These are phyloP conservation scores for Poecilus cupreus DNA, from an alignment of 2,888 invertebrate species.

Conservation along the genomic window DNA sequence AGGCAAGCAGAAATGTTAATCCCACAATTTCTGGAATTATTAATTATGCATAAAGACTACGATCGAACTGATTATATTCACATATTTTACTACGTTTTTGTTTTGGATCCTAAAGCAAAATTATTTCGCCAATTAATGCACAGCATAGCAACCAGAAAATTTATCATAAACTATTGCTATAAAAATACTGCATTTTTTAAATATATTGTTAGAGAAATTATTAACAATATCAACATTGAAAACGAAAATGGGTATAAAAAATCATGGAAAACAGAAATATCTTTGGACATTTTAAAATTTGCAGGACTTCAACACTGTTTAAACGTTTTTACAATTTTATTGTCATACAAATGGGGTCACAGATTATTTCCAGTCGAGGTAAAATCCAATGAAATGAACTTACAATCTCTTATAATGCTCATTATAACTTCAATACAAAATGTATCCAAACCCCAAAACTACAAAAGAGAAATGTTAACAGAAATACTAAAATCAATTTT, in stretches of 20 bases:
- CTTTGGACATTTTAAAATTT: slow-evolving; percentile 34
- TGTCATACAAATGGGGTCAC: slow-evolving; percentile 48
- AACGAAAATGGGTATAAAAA: background rate
- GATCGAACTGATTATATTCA: slow-evolving; percentile 56
- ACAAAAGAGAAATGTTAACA: slow-evolving; percentile 55
- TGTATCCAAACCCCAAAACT: slow-evolving; percentile 32
- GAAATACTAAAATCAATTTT: slow-evolving; percentile 59
- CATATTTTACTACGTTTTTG: slow-evolving; percentile 60
- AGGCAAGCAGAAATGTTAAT: slow-evolving; percentile 61
- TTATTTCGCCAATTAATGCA: slow-evolving; percentile 63
- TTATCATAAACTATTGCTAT: slow-evolving; percentile 56
- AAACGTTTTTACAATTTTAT: slow-evolving; percentile 48
- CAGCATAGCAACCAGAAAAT: slow-evolving; percentile 57
- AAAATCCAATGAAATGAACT: slow-evolving; percentile 24
- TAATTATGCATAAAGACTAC: slow-evolving; percentile 51
- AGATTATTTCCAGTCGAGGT: slow-evolving; percentile 57
- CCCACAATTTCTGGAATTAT: slow-evolving; percentile 59
- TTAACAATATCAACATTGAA: slow-evolving; percentile 21
- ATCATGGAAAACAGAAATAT: slow-evolving; percentile 26
- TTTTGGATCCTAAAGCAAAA: slow-evolving; percentile 61
- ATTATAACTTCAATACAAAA: slow-evolving; percentile 37
- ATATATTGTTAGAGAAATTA: slow-evolving; percentile 41
- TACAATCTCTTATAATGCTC: slow-evolving; percentile 24
- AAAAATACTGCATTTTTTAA: slow-evolving; percentile 44
- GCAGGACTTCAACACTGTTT: slow-evolving; percentile 52